A percentile compares a stretch with the other conserved stretches of the same genome.
Evolutionary conservation across 2,797 vertebrate genomes (phyloP).

Genomic region (Coracias cyanogaster): DNA sequence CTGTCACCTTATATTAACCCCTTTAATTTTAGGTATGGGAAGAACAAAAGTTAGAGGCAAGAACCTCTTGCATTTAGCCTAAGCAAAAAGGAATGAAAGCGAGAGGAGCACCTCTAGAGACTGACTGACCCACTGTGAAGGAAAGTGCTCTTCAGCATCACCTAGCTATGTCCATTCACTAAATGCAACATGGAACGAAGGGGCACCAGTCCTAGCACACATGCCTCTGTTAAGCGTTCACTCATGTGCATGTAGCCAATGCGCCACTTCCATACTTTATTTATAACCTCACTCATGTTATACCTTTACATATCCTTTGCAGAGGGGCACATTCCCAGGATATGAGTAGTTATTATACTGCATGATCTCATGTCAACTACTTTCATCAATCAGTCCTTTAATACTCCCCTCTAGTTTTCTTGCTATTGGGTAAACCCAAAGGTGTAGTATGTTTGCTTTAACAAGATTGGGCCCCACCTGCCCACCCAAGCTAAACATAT

Average conservation of each 20-base stretch:
- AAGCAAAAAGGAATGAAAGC: neutral
- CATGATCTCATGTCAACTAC: neutral
- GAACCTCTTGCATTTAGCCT: neutral
- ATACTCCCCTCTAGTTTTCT: neutral
- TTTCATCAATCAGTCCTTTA: neutral
- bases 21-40: neutral
- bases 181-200: neutral
- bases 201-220: neutral
- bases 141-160: neutral
- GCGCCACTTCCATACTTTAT: neutral
- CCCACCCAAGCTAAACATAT: neutral
- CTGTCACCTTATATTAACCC: neutral
- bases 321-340: neutral
- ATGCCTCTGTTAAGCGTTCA: neutral
- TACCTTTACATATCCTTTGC: neutral
- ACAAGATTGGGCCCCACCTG: neutral
- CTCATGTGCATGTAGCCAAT: neutral
- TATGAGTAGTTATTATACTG: neutral
- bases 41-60: neutral
- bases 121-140: neutral
- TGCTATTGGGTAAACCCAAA: neutral
- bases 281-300: neutral
- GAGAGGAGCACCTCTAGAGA: neutral
- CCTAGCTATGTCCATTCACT: neutral
- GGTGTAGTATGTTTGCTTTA: neutral